Conservation (phyloP, 1,140 invertebrate genomes). For the Drosophila bocqueti region DNA sequence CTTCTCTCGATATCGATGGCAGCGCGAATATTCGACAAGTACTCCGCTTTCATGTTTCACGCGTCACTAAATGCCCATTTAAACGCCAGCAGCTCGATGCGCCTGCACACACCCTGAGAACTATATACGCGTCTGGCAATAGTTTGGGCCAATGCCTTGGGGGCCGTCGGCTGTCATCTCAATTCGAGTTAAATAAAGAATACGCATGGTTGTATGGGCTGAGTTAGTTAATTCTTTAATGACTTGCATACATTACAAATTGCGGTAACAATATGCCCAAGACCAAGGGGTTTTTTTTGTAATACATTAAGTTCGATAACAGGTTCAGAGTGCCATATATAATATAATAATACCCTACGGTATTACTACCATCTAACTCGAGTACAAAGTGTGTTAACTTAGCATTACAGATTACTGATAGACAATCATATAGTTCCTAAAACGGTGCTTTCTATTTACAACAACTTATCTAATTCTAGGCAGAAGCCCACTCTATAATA, state of each 20-base stretch:
- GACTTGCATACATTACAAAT: slow-evolving; percentile 26
- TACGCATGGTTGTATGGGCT: not conserved
- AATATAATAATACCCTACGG: slow-evolving; percentile 4
- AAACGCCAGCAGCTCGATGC: slow-evolving; percentile 44
- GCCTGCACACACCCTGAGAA: slow-evolving; percentile 5
- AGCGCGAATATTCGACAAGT: slow-evolving; percentile 56
- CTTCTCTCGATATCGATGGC: slow-evolving; percentile 21
- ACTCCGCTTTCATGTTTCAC: slow-evolving; percentile 66
- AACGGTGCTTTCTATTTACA: slow-evolving; percentile 17
- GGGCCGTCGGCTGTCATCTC: slow-evolving; percentile 2
- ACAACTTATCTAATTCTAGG: slow-evolving; percentile 3
- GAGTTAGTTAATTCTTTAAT: slow-evolving; percentile 45
- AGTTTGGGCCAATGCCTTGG: slow-evolving; percentile 27
- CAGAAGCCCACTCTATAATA: slow-evolving; percentile 8
- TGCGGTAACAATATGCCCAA: slow-evolving; percentile 17
- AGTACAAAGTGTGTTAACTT: not conserved
- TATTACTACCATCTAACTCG: not conserved
- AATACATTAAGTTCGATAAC: slow-evolving; percentile 21
- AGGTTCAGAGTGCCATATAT: slow-evolving; percentile 14
- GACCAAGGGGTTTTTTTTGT: not conserved
- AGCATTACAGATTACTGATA: slow-evolving; percentile 1
- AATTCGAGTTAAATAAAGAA: slow-evolving; percentile 7
- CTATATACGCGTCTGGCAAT: slow-evolving; percentile 18
- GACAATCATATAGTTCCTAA: slow-evolving; percentile 8
- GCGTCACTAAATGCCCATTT: slow-evolving; percentile 58